phyloP scores from a whole-genome alignment of 2,888 invertebrate species.

The Tanypteryx hageni region DNA sequence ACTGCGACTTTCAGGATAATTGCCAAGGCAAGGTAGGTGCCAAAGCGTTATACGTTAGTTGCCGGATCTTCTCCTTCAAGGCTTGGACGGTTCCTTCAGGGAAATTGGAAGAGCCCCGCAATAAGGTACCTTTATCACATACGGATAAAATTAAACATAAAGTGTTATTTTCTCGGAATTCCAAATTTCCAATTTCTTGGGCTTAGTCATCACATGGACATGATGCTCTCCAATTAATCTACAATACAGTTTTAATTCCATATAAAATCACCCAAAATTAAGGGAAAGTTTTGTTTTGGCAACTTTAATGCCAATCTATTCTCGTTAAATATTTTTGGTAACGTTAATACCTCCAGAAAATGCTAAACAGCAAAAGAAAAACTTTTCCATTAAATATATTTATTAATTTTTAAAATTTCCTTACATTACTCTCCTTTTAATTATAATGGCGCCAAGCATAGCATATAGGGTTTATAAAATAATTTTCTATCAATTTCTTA shows the following conservation, averaged over 20 bases:
- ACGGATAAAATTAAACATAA: background rate
- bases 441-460: background rate
- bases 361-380: background rate
- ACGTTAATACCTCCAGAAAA: too few species aligned
- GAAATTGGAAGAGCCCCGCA: background rate
- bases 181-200: background rate
- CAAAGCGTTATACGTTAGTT: background rate
- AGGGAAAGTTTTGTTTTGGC: background rate
- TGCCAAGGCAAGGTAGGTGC: conserved; percentile 22
- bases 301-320: background rate
- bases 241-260: background rate
- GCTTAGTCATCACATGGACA: background rate
- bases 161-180: background rate
- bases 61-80: background rate
- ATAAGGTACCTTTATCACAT: background rate
- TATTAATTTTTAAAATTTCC: background rate
- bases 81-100: background rate
- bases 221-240: background rate
- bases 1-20: conserved; percentile 29
- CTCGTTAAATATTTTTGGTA: too few species aligned
- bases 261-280: background rate
- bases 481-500: background rate
- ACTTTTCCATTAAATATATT: background rate
- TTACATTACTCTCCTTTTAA: background rate
- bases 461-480: background rate